Evolutionary conservation across 1,140 invertebrate genomes (phyloP).

Genomic region (Drosophila ficusphila): DNA sequence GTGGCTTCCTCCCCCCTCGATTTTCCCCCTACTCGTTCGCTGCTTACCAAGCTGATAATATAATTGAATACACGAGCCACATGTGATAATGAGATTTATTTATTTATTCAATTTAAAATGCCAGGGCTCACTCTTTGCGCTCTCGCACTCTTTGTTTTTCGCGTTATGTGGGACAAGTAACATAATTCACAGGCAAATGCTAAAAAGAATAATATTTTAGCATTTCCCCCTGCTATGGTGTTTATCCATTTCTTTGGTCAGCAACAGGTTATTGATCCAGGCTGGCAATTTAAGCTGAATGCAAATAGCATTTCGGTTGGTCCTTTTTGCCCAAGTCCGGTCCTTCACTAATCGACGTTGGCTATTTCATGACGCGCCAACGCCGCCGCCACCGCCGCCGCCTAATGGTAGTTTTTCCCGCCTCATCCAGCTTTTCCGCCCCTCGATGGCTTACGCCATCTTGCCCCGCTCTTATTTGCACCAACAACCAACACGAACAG

Average conservation of each 20-base stretch:
- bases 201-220: constrained; percentile 15
- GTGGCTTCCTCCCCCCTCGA: not conserved
- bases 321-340: constrained; percentile 6
- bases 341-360: constrained; percentile 67
- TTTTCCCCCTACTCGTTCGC: not conserved
- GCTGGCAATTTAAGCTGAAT: constrained; percentile 26
- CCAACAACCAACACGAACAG: constrained; percentile 8
- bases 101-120: constrained; percentile 68
- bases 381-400: constrained; percentile 43
- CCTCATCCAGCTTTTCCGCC: constrained; percentile 6
- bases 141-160: constrained; percentile 14
- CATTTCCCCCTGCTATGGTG: too few relatives aligned
- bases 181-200: constrained; percentile 40
- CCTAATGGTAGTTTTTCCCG: constrained; percentile 61
- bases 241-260: not conserved
- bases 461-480: constrained; percentile 57
- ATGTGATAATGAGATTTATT: constrained; percentile 80
- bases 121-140: too few relatives aligned
- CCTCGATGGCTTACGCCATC: constrained; percentile 40
- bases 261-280: constrained; percentile 79
- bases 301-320: constrained; percentile 29
- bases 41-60: constrained; percentile 46
- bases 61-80: constrained; percentile 75
- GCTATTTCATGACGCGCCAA: constrained; percentile 65
- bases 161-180: constrained; percentile 34